Evolutionary conservation across 2,888 invertebrate species (phyloP).

Genomic region (Tryphoninae sp.): DNA sequence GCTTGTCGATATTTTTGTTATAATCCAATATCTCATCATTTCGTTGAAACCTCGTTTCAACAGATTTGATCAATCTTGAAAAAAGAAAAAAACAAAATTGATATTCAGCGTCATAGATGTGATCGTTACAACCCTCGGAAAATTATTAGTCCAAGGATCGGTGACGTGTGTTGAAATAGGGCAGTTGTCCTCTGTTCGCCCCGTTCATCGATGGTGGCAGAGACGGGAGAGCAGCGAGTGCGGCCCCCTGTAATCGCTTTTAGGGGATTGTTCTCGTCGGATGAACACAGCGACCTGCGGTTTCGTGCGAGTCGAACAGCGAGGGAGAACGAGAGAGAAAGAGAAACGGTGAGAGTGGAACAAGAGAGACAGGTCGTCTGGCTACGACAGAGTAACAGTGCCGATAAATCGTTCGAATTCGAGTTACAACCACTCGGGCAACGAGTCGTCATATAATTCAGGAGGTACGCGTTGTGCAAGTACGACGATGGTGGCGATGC

Average conservation of each 20-base stretch:
- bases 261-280: conserved; percentile 70
- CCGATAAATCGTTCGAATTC: conserved; percentile 76
- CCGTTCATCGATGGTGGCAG: conserved; percentile 42
- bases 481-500: conserved; percentile 50
- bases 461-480: conserved; percentile 54
- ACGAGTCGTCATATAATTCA: conserved; percentile 75
- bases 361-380: conserved; percentile 68
- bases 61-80: too few species aligned
- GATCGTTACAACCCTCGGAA: background rate
- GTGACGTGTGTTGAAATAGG: conserved; percentile 18
- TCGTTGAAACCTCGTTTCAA: too few species aligned
- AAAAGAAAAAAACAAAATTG: too few species aligned
- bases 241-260: conserved; percentile 61
- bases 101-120: too few species aligned
- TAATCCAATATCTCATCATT: too few species aligned
- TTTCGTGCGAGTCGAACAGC: conserved; percentile 10
- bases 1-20: too few species aligned
- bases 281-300: conserved; percentile 68
- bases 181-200: conserved; percentile 25
- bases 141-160: conserved; percentile 11
- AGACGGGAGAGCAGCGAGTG: conserved; percentile 19
- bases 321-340: conserved; percentile 21
- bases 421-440: conserved; percentile 73
- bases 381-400: conserved; percentile 74
- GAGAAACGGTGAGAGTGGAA: background rate